Evolutionary conservation across 1,140 invertebrate species (phyloP).

Genomic region (Teleopsis dalmanni): DNA sequence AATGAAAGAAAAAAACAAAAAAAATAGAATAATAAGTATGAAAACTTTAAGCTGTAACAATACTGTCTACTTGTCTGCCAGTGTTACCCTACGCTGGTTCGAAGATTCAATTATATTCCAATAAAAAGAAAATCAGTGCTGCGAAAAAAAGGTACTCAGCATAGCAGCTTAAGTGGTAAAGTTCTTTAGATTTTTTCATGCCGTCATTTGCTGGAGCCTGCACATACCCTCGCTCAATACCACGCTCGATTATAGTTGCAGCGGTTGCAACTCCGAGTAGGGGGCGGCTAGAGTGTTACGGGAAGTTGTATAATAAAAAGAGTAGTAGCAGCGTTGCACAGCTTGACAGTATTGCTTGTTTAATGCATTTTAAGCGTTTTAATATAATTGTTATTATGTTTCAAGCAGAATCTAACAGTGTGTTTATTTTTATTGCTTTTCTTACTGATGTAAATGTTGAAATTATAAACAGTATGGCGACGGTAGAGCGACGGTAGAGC

Average conservation of each 20-base stretch:
- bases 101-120: constrained; percentile 7
- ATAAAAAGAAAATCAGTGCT: constrained; percentile 5
- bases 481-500: too few species aligned
- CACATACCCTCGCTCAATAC: background rate
- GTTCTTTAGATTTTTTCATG: background rate
- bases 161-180: constrained; percentile 3
- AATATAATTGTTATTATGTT: constrained; percentile 10
- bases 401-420: too few species aligned
- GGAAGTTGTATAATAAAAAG: too few species aligned
- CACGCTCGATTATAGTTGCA: background rate
- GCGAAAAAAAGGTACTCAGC: background rate
- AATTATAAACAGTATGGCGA: too few species aligned
- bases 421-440: constrained; percentile 4
- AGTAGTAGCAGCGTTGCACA: too few species aligned
- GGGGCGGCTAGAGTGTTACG: too few species aligned
- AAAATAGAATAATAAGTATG: background rate
- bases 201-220: background rate
- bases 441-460: background rate
- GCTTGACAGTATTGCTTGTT: background rate
- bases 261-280: background rate
- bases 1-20: background rate
- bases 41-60: background rate
- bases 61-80: background rate
- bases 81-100: background rate
- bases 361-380: constrained; percentile 10